phyloP scores from a whole-genome alignment of 1,140 invertebrate species.

The Drosophila yakuba region DNA sequence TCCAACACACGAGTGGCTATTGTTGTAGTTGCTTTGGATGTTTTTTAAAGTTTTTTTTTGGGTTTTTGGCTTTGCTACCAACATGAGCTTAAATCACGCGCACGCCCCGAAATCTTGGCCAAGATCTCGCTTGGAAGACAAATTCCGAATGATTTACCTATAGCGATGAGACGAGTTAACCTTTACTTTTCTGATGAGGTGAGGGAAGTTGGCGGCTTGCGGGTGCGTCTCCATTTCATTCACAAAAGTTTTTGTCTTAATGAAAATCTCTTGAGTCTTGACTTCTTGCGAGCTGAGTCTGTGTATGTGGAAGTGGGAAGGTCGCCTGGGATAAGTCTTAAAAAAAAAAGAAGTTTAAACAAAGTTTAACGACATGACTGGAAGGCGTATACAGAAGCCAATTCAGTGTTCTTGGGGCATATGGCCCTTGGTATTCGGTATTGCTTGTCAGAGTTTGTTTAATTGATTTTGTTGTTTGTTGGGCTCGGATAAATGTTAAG shows the following conservation, averaged over 20 bases:
- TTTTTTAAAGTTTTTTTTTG: slow-evolving; percentile 6
- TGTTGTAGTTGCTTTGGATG: slow-evolving; percentile 22
- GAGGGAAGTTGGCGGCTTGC: slow-evolving; percentile 26
- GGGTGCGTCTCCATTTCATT: slow-evolving; percentile 50
- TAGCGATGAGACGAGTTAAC: slow-evolving; percentile 45
- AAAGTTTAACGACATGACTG: slow-evolving; percentile 47
- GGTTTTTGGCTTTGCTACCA: slow-evolving; percentile 38
- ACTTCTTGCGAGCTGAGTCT: not conserved
- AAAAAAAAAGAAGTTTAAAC: slow-evolving; percentile 8
- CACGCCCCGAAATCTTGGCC: slow-evolving; percentile 57
- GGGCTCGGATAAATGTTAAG: slow-evolving; percentile 45
- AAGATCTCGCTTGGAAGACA: slow-evolving; percentile 59
- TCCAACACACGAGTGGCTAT: slow-evolving; percentile 47
- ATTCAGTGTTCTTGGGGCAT: slow-evolving; percentile 18
- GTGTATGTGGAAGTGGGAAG: slow-evolving; percentile 38
- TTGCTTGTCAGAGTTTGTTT: slow-evolving; percentile 35
- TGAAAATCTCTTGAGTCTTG: slow-evolving; percentile 43
- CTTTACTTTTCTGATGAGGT: slow-evolving; percentile 13
- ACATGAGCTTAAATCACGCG: slow-evolving; percentile 64
- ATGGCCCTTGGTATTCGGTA: not conserved
- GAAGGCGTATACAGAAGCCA: slow-evolving; percentile 24
- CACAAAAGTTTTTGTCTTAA: slow-evolving; percentile 58
- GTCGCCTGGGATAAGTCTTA: slow-evolving; percentile 30
- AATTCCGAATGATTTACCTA: slow-evolving; percentile 65
- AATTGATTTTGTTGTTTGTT: slow-evolving; percentile 64